A percentile compares a stretch with the other conserved stretches of the same genome.
These are phyloP conservation scores for Micromesistius poutassou DNA, from an alignment of 2,797 vertebrate genomes.

Conservation along the genomic window DNA sequence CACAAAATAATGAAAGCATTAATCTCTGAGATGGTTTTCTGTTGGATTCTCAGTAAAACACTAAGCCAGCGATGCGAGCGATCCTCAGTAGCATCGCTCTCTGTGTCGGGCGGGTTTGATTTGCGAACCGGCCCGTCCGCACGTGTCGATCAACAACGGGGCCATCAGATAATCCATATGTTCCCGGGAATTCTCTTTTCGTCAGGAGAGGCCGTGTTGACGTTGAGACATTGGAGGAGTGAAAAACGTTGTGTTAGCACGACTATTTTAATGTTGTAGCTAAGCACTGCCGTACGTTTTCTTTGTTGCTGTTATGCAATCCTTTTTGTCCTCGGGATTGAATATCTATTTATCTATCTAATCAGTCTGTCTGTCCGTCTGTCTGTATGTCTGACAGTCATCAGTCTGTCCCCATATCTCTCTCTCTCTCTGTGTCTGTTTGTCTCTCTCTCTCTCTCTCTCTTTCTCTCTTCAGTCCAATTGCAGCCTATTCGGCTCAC, in stretches of 20 bases:
- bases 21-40: background rate
- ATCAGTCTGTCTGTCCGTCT: no score
- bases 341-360: background rate
- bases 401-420: background rate
- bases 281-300: background rate
- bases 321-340: background rate
- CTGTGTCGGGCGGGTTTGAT: no score
- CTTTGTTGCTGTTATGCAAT: background rate
- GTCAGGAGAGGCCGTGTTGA: background rate
- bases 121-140: no score
- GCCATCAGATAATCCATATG: no score
- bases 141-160: no score
- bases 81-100: no score
- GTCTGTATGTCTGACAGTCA: no score
- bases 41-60: background rate
- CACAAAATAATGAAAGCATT: background rate
- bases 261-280: no score
- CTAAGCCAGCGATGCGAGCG: background rate
- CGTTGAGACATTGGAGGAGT: background rate
- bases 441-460: constrained; percentile 1
- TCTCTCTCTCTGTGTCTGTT: background rate
- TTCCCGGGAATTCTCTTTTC: background rate
- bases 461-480: background rate
- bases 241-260: background rate
- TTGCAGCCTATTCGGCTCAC: background rate